Conservation (phyloP, 2,797 vertebrate genomes). For the Halcyon leucocephala region DNA sequence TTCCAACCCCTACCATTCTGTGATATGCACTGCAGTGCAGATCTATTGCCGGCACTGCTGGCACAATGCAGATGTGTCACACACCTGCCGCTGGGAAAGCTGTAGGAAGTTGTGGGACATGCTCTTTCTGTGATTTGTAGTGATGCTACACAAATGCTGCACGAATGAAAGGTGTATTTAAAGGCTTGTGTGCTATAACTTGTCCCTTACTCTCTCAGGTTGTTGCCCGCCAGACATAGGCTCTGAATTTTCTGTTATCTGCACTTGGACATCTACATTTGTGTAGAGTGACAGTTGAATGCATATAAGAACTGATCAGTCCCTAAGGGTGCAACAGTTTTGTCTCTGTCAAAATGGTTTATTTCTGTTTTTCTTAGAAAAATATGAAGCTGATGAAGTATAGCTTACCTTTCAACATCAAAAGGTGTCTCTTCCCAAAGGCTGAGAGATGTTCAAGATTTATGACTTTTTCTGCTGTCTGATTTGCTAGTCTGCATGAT, state of each 20-base stretch:
- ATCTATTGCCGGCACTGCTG: background rate
- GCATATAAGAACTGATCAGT: background rate
- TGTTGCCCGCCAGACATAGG: background rate
- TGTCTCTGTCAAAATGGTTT: constrained; percentile 28
- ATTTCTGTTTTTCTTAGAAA: constrained; percentile 32
- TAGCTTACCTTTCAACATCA: constrained; percentile 3
- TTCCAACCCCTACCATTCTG: no score
- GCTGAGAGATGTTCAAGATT: constrained; percentile 16
- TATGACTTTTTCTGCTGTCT: constrained; percentile 25
- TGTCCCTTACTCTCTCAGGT: background rate
- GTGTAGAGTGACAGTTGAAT: constrained; percentile 7
- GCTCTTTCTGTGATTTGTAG: background rate
- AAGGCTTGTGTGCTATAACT: fast-evolving
- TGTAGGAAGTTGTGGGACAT: background rate
- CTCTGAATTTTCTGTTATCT: background rate
- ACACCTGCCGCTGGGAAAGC: background rate
- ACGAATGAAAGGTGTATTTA: background rate
- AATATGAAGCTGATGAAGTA: constrained; percentile 13
- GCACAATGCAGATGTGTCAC: background rate
- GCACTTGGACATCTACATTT: background rate
- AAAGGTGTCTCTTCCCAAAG: constrained; percentile 23
- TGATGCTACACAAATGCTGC: background rate
- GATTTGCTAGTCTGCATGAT: constrained; percentile 14
- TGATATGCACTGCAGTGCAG: fast-evolving
- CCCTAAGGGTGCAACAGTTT: background rate